Evolutionary conservation across 2,797 vertebrate species (phyloP).

Genomic region (Neostethus bicornis): DNA sequence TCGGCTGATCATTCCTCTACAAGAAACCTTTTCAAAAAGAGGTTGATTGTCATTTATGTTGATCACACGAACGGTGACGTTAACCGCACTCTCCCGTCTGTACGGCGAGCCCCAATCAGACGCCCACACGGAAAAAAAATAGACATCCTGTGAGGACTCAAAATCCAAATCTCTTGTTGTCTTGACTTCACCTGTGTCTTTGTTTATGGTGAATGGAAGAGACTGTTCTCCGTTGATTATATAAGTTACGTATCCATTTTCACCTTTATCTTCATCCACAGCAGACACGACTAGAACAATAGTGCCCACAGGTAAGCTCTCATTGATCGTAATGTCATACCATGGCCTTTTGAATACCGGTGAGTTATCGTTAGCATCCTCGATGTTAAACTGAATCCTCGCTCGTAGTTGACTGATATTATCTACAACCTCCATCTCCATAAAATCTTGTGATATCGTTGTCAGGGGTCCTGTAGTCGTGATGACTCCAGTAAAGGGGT

Average conservation of each 20-base stretch:
- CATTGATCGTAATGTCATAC: conserved; percentile 87
- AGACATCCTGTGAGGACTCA: conserved; percentile 90
- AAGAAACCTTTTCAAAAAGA: conserved; percentile 93
- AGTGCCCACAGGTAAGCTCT: conserved; percentile 86
- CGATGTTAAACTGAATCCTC: conserved; percentile 85
- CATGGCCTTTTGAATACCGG: conserved; percentile 87
- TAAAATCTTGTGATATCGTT: conserved; percentile 79
- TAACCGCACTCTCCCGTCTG: conserved; percentile 91
- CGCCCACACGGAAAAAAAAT: conserved; percentile 87
- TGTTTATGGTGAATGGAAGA: conserved; percentile 89
- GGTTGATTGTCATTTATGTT: conserved; percentile 96
- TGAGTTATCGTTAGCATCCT: conserved; percentile 89
- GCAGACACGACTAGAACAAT: conserved; percentile 86
- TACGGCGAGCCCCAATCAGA: conserved; percentile 96
- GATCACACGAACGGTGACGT: conserved; percentile 87
- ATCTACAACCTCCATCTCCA: conserved; percentile 89
- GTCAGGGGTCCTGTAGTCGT: conserved; percentile 84
- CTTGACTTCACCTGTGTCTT: conserved; percentile 86
- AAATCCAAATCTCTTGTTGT: conserved; percentile 89
- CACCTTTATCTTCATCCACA: conserved; percentile 88
- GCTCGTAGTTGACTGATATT: conserved; percentile 83
- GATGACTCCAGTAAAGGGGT: conserved; percentile 90
- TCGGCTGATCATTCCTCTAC: conserved; percentile 88
- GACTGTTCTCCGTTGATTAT: conserved; percentile 84
- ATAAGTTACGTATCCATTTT: conserved; percentile 92